Base-by-base conservation (phyloP, 1,140 invertebrate species). In the Dendroctonus ponderosae region DNA sequence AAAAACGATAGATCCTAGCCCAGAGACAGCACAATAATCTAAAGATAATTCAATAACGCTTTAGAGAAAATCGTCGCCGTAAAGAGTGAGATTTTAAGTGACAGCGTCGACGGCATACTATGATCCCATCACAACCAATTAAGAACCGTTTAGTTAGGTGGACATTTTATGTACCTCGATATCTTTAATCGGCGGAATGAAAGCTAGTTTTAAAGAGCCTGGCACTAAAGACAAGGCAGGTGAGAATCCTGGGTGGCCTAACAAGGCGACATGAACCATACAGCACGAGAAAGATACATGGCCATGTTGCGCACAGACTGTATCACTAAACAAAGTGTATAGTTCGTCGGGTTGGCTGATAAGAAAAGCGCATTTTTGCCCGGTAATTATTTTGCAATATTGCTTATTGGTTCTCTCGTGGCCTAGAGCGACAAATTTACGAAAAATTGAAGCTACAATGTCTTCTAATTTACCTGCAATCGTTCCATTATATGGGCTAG, bases 91-190 rank as follows among this genome's bases (percentile, higher is more conserved):
- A 9, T 41, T 52, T 52, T 49, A 62, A 52, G 26, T 62, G 60
- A 61, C 59, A 61, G n/a, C 57, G 11, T 8, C 38, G 11, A 9
- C 53, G 37, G 8, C 57, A 9, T 9, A 12, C 59, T 59, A 66
- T 66, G 67, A 71, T 71, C 58, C 68, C 53, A 71, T 71, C 70
- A 65, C 37, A 50, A 68, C 52, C 70, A 72, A 72, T 72, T 72
- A 72, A 72, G 70, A 68, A 72, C 58, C 70, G 62, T 72, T 72
- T 72, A 72, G 70, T 70, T 72, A 68, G 67, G 51, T 66, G 64
- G 64, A 67, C 70, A 62, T 60, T 69, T 71, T 70, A 62, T 70
- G 54, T 66, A 50, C 59, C 59, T 62, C 62, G 64, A 71, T 71
- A 71, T 71, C 68, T 69, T 66, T 71, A 70, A 68, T 71, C 70